A percentile compares a stretch with the other conserved stretches of the same genome.
Conservation (phyloP, 2,888 invertebrate genomes). For the Phengaris arion region DNA sequence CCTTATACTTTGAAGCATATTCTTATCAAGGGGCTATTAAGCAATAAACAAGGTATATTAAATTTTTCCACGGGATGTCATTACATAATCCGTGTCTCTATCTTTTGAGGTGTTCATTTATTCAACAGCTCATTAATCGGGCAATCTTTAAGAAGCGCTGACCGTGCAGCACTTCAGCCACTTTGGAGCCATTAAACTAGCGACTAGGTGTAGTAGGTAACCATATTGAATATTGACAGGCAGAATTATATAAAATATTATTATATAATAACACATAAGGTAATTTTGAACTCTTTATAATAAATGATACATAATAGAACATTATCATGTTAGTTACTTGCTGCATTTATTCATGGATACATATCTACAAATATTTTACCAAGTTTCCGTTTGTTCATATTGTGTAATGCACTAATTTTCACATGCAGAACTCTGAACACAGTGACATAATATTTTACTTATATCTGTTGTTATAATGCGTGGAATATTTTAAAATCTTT, state of each 20-base stretch:
- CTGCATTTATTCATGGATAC: no score
- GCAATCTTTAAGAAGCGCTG: slow-evolving; percentile 65
- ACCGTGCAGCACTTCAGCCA: slow-evolving; percentile 51
- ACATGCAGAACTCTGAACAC: not conserved
- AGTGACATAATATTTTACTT: not conserved
- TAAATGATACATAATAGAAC: no score
- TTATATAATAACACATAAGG: no score
- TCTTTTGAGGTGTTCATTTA: slow-evolving; percentile 37
- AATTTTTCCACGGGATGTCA: not conserved
- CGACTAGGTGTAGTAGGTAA: slow-evolving; percentile 34
- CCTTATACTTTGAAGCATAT: no score
- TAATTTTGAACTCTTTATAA: no score
- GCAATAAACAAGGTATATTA: not conserved
- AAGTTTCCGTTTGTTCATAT: no score
- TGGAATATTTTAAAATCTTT: slow-evolving; percentile 20
- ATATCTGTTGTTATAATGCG: slow-evolving; percentile 7
- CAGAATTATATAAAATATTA: no score
- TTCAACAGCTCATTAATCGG: slow-evolving; percentile 67
- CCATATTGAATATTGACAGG: not conserved
- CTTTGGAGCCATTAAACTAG: slow-evolving; percentile 51
- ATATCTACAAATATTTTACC: no score
- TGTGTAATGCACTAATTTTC: not conserved
- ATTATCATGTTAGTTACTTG: no score
- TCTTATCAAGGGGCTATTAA: no score
- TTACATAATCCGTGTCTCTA: not conserved